Base-by-base conservation (phyloP, 53 echinoderm and acorn worm species). In the Holothuria leucospilota region DNA sequence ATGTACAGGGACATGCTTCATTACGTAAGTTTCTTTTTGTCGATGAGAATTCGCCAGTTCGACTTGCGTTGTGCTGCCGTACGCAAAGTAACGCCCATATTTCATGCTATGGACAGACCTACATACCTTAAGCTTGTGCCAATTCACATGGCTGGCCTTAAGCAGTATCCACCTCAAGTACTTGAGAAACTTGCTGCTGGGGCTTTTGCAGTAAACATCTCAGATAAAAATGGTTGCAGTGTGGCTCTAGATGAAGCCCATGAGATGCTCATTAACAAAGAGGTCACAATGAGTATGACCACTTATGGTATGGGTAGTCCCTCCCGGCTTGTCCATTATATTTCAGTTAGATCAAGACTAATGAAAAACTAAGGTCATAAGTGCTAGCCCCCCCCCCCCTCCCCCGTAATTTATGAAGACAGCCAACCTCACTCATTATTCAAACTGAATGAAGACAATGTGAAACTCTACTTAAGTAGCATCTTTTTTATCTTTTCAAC, bases 221-320 rank as follows among this genome's bases (percentile, higher is more conserved):
- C 62, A 38, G 93, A 90, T 49, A 58, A 39, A 24, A 71, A 60
- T 81, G 84, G 78, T 28, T 72, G 72, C 6, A 85, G 87, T 81
- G 93, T 93, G 2, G 90, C 85, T 10, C 39, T 90, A 2, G 93
- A 90, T 85, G 90, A 93, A 46, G 84, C 87, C 5, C 93, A 93
- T 75, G 93, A 93, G 40, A 93, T 93, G 90, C 9, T 87, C 4
- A 90, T 93, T 9, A 93, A 92, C 59, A 89, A 66, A 62, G 85
- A 88, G 20, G 71, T 82, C 16, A 86, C 89, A 62, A 92, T 89
- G 89, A 77, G 86, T 27, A 70, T 92, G n/a, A 85, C 82, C 2
- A 56, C 56, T 13, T 23, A 51, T 56, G 78, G 78, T 24, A 78
- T 78, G 78, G 26, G 59, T 7, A 78, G 59, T 59, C 59, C 26